Percentiles rank a stretch among this genome's conserved stretches.
phyloP scores from a whole-genome alignment of 37 sponge, comb jelly and placozoan species.

The Tethya wilhelma region DNA sequence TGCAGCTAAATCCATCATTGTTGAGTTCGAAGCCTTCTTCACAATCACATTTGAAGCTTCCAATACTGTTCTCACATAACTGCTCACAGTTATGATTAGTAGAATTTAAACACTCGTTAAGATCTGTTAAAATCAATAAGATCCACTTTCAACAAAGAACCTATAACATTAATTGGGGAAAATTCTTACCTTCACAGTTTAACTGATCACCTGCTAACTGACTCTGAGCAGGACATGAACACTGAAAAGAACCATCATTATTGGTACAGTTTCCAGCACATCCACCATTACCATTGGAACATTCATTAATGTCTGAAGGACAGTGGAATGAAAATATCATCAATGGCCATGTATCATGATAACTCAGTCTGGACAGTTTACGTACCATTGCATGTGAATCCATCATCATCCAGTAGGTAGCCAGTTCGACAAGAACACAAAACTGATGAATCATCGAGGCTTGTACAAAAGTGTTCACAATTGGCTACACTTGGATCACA shows the following conservation, averaged over 20 bases:
- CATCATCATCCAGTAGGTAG: slow-evolving; percentile 1
- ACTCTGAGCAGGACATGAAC: slow-evolving; percentile 60
- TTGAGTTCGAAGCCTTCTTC: slow-evolving; percentile 8
- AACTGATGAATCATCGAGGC: not conserved
- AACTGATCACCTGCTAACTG: not conserved
- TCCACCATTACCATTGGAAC: slow-evolving; percentile 60
- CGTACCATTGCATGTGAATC: slow-evolving; percentile 49
- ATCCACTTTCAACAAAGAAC: not conserved
- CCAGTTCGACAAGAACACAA: slow-evolving; percentile 5
- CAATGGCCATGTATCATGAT: not conserved
- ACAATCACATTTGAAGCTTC: slow-evolving; percentile 33
- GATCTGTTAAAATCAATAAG: slow-evolving; percentile 10
- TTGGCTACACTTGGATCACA: not conserved
- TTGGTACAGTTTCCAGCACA: slow-evolving; percentile 45
- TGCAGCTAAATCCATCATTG: slow-evolving; percentile 22
- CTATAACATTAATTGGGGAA: no score
- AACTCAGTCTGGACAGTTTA: not conserved
- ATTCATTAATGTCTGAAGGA: slow-evolving; percentile 51
- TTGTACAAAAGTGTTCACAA: not conserved
- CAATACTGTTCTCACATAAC: slow-evolving; percentile 22
- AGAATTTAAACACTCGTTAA: slow-evolving; percentile 30
- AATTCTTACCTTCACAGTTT: slow-evolving; percentile 6
- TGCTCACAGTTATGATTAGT: slow-evolving; percentile 5
- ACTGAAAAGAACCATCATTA: slow-evolving; percentile 24
- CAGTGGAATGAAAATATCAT: not conserved